These are phyloP conservation scores for Emydura subglobosa DNA, from an alignment of 2,113 vertebrate species.

Conservation along the genomic window DNA sequence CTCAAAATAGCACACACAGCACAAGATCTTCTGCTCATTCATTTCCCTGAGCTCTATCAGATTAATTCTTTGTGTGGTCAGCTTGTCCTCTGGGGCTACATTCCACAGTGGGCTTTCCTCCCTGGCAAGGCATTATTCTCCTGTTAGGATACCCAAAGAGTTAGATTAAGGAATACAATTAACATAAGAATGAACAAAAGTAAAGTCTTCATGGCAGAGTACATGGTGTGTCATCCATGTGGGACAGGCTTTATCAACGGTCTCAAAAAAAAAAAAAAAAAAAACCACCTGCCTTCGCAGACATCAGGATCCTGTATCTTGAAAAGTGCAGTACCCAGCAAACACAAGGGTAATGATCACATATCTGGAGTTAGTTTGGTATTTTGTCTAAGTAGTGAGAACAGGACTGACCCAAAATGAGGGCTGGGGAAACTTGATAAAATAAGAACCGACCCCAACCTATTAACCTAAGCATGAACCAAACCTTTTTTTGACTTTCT, in stretches of 20 bases:
- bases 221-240: neutral
- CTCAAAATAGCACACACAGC: neutral
- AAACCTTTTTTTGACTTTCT: too few relatives aligned
- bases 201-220: neutral
- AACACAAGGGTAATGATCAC: neutral
- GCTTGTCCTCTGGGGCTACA: neutral
- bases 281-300: neutral
- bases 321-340: neutral
- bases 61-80: neutral
- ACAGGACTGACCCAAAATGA: neutral
- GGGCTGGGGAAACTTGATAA: neutral
- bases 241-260: fast-evolving
- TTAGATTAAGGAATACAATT: neutral
- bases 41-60: neutral
- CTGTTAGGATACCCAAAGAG: neutral
- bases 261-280: neutral
- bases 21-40: neutral
- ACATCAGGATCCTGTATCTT: neutral
- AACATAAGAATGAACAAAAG: neutral
- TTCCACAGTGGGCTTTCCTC: neutral
- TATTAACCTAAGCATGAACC: neutral
- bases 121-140: neutral
- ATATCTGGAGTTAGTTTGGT: neutral
- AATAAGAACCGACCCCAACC: neutral
- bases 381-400: neutral